Evolutionary conservation across 2,113 vertebrate species (phyloP), one percentile per base, ranked within the genome.

Genomic region (Pedetes capensis): DNA sequence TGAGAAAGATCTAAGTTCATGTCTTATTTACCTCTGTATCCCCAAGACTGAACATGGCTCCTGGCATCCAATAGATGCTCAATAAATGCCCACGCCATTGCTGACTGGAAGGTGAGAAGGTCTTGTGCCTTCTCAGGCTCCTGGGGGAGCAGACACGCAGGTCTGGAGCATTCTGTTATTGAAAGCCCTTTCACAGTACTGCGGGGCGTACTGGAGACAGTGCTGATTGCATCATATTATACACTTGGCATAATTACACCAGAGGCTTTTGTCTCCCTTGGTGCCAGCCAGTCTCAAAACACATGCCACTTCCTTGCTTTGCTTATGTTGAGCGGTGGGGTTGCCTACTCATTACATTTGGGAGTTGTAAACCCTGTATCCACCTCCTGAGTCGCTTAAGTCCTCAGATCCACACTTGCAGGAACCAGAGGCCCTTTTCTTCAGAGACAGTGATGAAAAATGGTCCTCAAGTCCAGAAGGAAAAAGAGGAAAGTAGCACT

Each of bases 251-350:
- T 97, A 97, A 97, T 97, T 96, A 96, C 75, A 96, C 80, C 76
- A n/a, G n/a, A 66, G 83, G 72, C 94, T 88, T 95, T 95, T 96
- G 95, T 96, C 94, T 96, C 72, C 13, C 55, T 88, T 93, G 96
- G 97, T 96, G 97, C 96, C 97, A 95, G 89, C 25, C 68, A 93
- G 95, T 97, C 97, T 96, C 92, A 72, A 94, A 85, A 87, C 55
- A 82, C 79, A 95, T 42, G 51, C 71, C 10, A 32, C 69, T 61
- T 83, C 55, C 69, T 87, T 2, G 9, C 55, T 86, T 85, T 39
- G 94, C 92, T 90, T 78, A 51, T 85, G 34, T 75, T 51, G 68
- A 87, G 71, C 20, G 0, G 74, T 47, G 51, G 86, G 57, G 37
- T 88, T 85, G 89, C 72, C 82, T 39, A 11, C 75, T 96, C 49